Evolutionary conservation across 2,888 invertebrate species (phyloP).

Genomic region (Homarus gammarus): DNA sequence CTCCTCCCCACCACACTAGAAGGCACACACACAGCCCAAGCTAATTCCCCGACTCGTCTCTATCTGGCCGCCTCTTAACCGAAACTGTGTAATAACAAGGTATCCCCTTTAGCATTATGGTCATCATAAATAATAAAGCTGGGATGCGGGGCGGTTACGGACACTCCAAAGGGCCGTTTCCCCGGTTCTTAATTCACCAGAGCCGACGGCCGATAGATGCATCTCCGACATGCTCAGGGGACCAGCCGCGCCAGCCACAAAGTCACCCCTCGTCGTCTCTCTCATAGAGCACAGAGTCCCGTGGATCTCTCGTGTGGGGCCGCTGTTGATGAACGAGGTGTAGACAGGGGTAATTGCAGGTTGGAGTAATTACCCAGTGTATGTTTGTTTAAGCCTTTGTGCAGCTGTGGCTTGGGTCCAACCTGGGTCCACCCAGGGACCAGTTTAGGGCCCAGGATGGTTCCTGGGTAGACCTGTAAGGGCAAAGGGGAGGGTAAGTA

Average conservation of each 20-base stretch:
- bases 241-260: constrained; percentile 5
- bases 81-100: constrained; percentile 69
- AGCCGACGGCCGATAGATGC: constrained; percentile 66
- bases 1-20: constrained; percentile 17
- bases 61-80: constrained; percentile 67
- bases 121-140: constrained; percentile 69
- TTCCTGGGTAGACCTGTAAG: constrained; percentile 28
- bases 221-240: constrained; percentile 43
- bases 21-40: constrained; percentile 14
- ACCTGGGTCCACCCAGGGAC: constrained; percentile 58
- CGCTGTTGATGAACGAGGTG: constrained; percentile 74
- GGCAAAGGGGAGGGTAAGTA: background rate
- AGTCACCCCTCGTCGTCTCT: constrained; percentile 12
- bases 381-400: constrained; percentile 76
- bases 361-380: constrained; percentile 75
- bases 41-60: constrained; percentile 64
- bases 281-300: constrained; percentile 37
- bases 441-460: constrained; percentile 56
- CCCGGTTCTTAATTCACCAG: constrained; percentile 68
- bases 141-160: constrained; percentile 61
- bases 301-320: background rate
- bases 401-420: constrained; percentile 69
- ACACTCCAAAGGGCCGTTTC: constrained; percentile 67
- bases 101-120: constrained; percentile 71
- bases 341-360: constrained; percentile 75